Conservation (phyloP, 2,113 vertebrate genomes). For the Cyanistes caeruleus region DNA sequence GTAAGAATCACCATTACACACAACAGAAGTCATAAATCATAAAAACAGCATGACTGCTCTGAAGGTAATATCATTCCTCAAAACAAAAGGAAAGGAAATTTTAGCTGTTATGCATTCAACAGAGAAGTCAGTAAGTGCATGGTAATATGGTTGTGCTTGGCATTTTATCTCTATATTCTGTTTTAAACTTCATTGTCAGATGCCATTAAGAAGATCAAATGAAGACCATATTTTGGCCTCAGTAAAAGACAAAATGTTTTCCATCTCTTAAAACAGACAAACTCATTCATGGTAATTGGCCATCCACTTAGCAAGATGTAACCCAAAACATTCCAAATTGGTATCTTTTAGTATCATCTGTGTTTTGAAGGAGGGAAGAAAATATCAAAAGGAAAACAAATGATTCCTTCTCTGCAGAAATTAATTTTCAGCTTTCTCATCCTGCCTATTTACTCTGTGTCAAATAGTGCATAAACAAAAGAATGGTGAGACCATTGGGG, state of each 20-base stretch:
- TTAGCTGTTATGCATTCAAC: neutral
- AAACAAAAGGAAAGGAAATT: conserved; percentile 5
- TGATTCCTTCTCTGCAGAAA: neutral
- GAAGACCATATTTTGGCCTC: neutral
- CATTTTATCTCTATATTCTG: neutral
- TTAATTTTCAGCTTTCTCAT: neutral
- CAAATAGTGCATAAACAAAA: neutral
- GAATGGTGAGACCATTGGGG: neutral
- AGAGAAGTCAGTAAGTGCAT: neutral
- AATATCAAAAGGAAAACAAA: neutral
- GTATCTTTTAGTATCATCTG: neutral
- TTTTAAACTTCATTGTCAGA: neutral
- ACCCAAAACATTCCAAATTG: neutral
- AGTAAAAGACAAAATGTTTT: neutral
- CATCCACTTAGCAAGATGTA: neutral
- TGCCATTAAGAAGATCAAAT: neutral
- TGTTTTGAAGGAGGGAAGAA: neutral
- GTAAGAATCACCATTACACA: neutral
- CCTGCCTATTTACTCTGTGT: neutral
- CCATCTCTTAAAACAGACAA: neutral
- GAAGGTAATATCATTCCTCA: neutral
- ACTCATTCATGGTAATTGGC: neutral
- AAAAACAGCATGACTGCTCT: neutral
- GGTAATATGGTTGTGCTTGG: neutral
- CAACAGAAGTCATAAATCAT: neutral